A percentile compares a stretch with the other conserved stretches of the same genome.
Conservation (phyloP, 1,140 invertebrate species). For the Zaprionus lachaisei region DNA sequence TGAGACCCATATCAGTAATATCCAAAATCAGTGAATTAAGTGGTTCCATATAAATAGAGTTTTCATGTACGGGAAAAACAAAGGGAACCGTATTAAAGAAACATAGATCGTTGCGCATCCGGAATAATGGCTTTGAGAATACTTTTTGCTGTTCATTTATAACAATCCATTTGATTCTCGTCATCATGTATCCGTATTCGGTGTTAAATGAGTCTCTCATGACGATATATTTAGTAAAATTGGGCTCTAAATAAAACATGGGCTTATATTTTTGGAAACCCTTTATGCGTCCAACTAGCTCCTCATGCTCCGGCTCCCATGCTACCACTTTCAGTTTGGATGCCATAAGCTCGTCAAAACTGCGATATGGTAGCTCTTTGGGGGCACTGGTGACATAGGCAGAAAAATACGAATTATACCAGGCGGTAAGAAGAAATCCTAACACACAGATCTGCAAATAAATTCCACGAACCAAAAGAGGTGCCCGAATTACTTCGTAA, state of each 20-base stretch:
- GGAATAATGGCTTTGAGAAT: constrained; percentile 65
- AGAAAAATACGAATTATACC: constrained; percentile 78
- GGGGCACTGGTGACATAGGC: constrained; percentile 71
- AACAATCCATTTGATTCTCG: constrained; percentile 61
- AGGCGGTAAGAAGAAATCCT: constrained; percentile 71
- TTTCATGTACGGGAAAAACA: constrained; percentile 68
- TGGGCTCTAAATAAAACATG: constrained; percentile 62
- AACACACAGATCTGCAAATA: constrained; percentile 73
- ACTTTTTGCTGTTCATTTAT: constrained; percentile 71
- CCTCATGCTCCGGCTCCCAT: constrained; percentile 63
- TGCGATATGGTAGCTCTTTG: constrained; percentile 49
- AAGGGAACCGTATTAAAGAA: constrained; percentile 74
- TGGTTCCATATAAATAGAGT: constrained; percentile 66
- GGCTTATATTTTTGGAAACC: constrained; percentile 62
- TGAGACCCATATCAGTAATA: constrained; percentile 54
- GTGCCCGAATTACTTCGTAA: constrained; percentile 53
- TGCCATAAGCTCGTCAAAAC: constrained; percentile 65
- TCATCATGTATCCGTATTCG: constrained; percentile 66
- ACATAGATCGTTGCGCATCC: constrained; percentile 63
- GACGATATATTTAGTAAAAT: constrained; percentile 50
- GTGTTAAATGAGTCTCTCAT: constrained; percentile 61
- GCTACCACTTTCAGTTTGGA: constrained; percentile 57
- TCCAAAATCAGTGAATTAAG: constrained; percentile 59
- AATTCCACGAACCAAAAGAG: constrained; percentile 57
- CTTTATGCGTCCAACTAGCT: constrained; percentile 50